Percentiles rank a stretch among this genome's conserved stretches.
Evolutionary conservation across 1,140 invertebrate species (phyloP).

Genomic region (Bombus difficillimus): DNA sequence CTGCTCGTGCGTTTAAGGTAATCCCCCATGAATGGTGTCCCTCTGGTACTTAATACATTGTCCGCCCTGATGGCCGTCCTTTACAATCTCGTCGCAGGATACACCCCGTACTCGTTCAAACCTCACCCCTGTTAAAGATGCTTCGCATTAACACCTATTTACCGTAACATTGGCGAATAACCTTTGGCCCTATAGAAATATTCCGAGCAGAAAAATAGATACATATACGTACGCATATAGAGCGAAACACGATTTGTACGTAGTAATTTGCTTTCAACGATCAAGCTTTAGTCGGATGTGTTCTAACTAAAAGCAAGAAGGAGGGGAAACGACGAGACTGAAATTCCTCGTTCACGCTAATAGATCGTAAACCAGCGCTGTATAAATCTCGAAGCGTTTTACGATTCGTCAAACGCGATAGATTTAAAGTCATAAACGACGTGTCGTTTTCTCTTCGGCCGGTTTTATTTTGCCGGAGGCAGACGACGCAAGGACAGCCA

Average conservation of each 20-base stretch:
- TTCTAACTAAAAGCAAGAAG: background rate
- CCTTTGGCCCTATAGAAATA: slow-evolving; percentile 30
- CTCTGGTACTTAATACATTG: slow-evolving; percentile 80
- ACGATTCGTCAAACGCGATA: slow-evolving; percentile 34
- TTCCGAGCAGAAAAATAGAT: background rate
- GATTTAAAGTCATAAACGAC: slow-evolving; percentile 34
- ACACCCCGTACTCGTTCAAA: slow-evolving; percentile 54
- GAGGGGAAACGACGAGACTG: background rate
- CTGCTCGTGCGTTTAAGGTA: slow-evolving; percentile 77
- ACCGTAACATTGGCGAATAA: slow-evolving; percentile 59
- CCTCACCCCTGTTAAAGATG: slow-evolving; percentile 61
- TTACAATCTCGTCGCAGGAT: slow-evolving; percentile 75
- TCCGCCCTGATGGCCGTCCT: slow-evolving; percentile 77
- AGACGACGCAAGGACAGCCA: slow-evolving; percentile 28
- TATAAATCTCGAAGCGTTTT: slow-evolving; percentile 23
- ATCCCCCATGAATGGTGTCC: slow-evolving; percentile 79
- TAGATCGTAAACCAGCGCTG: slow-evolving; percentile 23
- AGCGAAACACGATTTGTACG: too few species aligned
- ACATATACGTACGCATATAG: too few species aligned
- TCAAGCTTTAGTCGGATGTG: too few species aligned
- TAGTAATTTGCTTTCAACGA: too few species aligned
- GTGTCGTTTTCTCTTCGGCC: slow-evolving; percentile 19
- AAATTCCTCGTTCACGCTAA: slow-evolving; percentile 22
- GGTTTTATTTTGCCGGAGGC: slow-evolving; percentile 45
- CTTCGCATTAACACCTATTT: slow-evolving; percentile 78